Evolutionary conservation across 2,888 invertebrate genomes (phyloP).

Genomic region (Nemurella pictetii): DNA sequence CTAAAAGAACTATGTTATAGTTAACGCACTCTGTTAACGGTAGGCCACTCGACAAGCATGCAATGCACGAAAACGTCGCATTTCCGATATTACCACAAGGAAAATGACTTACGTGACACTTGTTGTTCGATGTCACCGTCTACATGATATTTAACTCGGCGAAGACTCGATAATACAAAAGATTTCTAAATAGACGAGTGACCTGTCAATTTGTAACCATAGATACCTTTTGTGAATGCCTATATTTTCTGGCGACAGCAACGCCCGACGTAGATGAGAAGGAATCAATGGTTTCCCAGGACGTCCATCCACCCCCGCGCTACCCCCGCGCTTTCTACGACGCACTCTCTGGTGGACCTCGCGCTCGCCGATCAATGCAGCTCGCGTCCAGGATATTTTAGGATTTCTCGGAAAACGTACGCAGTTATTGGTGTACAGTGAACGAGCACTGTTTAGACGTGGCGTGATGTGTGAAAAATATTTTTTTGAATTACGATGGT

Average conservation of each 20-base stretch:
- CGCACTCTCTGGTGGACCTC: not conserved
- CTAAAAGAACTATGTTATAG: not conserved
- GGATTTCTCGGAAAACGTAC: not conserved
- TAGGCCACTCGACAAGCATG: not conserved
- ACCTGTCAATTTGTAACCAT: not conserved
- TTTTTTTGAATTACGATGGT: too few relatives aligned
- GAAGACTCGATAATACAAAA: not conserved
- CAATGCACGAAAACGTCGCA: not conserved
- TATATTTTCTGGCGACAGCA: not conserved
- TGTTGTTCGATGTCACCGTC: not conserved
- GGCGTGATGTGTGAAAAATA: not conserved
- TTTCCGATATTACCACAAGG: not conserved
- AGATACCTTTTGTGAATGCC: not conserved
- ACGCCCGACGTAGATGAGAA: not conserved
- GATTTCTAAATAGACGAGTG: not conserved
- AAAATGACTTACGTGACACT: not conserved
- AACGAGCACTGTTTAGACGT: not conserved
- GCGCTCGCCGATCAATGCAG: not conserved
- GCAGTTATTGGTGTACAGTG: not conserved
- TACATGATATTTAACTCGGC: not conserved
- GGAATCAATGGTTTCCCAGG: constrained; percentile 8
- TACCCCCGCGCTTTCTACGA: not conserved
- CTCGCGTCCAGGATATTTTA: not conserved
- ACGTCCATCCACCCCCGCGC: not conserved
- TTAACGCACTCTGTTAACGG: not conserved